Evolutionary conservation across 37 sponge, comb jelly and placozoan genomes (phyloP).

Genomic region (Spongilla lacustris): DNA sequence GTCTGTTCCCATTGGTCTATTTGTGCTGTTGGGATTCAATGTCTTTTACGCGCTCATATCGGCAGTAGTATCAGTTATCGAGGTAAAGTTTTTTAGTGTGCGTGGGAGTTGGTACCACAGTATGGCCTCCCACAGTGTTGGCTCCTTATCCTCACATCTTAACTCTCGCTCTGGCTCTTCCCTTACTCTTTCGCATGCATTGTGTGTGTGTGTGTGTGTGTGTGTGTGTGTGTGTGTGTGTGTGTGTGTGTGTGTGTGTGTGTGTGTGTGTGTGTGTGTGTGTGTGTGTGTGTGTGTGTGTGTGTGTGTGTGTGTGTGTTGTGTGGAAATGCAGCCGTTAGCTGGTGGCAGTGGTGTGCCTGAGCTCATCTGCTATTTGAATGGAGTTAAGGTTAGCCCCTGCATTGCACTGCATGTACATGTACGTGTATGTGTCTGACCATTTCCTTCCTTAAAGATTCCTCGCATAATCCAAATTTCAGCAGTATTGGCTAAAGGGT

Average conservation of each 20-base stretch:
- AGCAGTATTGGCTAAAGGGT: conserved; percentile 82
- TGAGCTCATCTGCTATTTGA: conserved; percentile 97
- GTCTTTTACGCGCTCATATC: conserved; percentile 63
- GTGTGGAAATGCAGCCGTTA: too few species aligned
- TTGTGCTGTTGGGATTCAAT: conserved; percentile 73
- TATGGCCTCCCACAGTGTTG: too few species aligned
- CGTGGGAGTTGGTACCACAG: too few species aligned
- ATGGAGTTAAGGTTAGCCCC: conserved; percentile 90
- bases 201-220: too few species aligned
- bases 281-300: conserved; percentile 6
- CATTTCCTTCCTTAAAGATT: not conserved
- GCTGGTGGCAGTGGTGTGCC: conserved; percentile 99
- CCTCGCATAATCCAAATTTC: conserved; percentile 67
- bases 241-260: too few species aligned
- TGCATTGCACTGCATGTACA: too few species aligned
- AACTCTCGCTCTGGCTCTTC: too few species aligned
- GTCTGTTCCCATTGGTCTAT: conserved; percentile 39
- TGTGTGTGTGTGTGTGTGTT: conserved; percentile 2
- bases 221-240: too few species aligned
- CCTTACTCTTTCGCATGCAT: too few species aligned
- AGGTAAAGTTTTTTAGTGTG: conserved; percentile 37
- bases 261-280: not conserved
- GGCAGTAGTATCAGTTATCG: conserved; percentile 50
- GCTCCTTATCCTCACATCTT: too few species aligned
- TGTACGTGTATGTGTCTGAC: too few species aligned